phyloP scores from a whole-genome alignment of 2,113 vertebrate species.

The Sterna hirundo region DNA sequence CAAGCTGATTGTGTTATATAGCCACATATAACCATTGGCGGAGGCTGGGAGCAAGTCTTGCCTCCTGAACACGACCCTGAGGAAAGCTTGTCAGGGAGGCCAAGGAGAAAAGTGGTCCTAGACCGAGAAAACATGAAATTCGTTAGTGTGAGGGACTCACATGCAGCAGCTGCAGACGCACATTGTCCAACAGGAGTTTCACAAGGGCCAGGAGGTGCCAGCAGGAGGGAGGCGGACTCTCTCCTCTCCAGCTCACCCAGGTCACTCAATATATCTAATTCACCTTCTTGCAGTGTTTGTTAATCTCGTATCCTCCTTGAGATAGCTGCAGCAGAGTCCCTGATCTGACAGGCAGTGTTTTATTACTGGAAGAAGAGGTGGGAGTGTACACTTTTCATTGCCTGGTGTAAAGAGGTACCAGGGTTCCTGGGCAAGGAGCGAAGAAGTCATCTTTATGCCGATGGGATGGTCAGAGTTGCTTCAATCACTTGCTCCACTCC shows the following conservation, averaged over 20 bases:
- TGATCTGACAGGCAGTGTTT: background rate
- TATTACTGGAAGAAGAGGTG: background rate
- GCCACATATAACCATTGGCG: background rate
- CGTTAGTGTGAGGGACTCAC: accelerated
- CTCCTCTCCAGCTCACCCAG: background rate
- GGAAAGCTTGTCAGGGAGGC: background rate
- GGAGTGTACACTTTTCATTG: background rate
- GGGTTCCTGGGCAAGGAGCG: background rate
- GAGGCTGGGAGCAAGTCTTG: background rate
- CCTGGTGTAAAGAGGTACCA: background rate
- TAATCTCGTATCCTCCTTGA: background rate
- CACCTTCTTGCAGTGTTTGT: background rate
- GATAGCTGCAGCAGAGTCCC: background rate
- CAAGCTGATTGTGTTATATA: slow-evolving; percentile 36
- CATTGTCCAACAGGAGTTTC: background rate
- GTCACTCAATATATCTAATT: background rate
- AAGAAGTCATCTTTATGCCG: background rate
- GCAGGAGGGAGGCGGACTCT: background rate
- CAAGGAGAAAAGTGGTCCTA: background rate
- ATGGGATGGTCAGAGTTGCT: too few relatives aligned
- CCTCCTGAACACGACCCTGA: background rate
- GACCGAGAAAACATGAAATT: background rate
- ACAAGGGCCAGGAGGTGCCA: background rate
- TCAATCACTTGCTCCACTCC: background rate
- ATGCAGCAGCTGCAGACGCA: background rate